Evolutionary conservation across 2,888 invertebrate species (phyloP), one percentile per base, ranked within the genome.

Genomic region (Azorinus chamasolen): DNA sequence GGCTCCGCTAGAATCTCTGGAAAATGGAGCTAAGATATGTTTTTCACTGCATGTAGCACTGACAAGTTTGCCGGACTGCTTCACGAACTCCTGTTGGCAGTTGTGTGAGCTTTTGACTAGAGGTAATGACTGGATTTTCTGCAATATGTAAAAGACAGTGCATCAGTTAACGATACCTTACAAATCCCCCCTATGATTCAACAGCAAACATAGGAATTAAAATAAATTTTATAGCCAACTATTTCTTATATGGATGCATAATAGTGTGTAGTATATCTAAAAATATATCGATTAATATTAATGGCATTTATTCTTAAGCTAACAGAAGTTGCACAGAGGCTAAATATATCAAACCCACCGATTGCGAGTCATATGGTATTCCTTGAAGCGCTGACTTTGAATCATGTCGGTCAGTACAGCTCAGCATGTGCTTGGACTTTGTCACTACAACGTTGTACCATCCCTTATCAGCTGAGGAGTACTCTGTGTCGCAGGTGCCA

Each of bases 401-500:
- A 27, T 87, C 83, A 45, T 90, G 87, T 43, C 93, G 85, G 43
- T 88, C 88, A 2, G 83, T 84, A 78, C 93, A 93, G 8, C 86
- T 87, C 16, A 90, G 78, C 14, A 92, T 79, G 65, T 92, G 87
- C 75, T 92, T 93, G 51, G 82, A 83, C 77, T 92, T 92, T 61
- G 83, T 88, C 62, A 92, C 83, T 25, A 83, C 84, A 53, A 73
- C 69, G 3, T 79, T 80, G 59, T 85, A 84, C 85, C 87, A 89
- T 22, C 87, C 87, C 54, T 83, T 83, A 10, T 86, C 79, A 1
- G 85, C 77, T 10, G 86, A 83, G 12, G 76, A 93, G 92, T 98
- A 98, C 37, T 95, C 95, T 0, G 97, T 96, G 55, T 95, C 95
- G 90, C 98, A 98, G 20, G 95, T 95, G 0, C 98, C 98, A 68